These are phyloP conservation scores for Phoxinus dragarum DNA, from an alignment of 2,797 vertebrate genomes.

Conservation along the genomic window DNA sequence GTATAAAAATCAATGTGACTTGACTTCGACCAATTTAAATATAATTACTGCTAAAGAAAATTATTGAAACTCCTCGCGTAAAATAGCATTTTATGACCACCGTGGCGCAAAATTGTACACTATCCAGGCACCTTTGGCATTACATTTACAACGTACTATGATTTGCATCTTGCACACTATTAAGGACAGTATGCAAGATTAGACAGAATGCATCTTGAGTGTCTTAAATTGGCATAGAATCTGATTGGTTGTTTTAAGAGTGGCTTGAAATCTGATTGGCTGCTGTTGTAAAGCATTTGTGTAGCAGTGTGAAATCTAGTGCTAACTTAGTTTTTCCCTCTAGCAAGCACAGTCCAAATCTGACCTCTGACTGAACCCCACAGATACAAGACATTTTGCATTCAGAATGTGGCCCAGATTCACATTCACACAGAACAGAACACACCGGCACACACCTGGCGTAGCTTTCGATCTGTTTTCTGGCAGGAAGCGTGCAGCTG, in stretches of 20 bases:
- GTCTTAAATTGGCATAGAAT: not conserved
- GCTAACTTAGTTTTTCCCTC: not conserved
- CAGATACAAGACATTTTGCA: slow-evolving; percentile 32
- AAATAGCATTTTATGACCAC: not conserved
- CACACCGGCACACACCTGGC: slow-evolving; percentile 72
- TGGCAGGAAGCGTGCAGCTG: slow-evolving; percentile 70
- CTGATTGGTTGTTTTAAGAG: not conserved
- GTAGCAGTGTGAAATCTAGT: not conserved
- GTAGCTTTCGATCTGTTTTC: slow-evolving; percentile 61
- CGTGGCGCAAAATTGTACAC: not conserved
- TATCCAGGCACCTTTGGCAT: not conserved
- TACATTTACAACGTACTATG: not conserved
- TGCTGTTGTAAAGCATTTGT: not conserved
- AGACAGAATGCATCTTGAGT: not conserved
- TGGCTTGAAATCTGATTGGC: not conserved
- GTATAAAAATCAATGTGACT: too few species aligned
- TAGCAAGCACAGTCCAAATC: not conserved
- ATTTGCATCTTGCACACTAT: not conserved
- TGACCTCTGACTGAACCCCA: slow-evolving; percentile 20
- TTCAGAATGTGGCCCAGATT: slow-evolving; percentile 32
- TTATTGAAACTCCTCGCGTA: not conserved
- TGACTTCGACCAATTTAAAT: not conserved
- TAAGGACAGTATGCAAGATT: not conserved
- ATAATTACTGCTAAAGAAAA: not conserved
- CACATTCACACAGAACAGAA: slow-evolving; percentile 40